These are phyloP conservation scores for Miltochrista miniata DNA, from an alignment of 2,888 invertebrate species.

Conservation along the genomic window DNA sequence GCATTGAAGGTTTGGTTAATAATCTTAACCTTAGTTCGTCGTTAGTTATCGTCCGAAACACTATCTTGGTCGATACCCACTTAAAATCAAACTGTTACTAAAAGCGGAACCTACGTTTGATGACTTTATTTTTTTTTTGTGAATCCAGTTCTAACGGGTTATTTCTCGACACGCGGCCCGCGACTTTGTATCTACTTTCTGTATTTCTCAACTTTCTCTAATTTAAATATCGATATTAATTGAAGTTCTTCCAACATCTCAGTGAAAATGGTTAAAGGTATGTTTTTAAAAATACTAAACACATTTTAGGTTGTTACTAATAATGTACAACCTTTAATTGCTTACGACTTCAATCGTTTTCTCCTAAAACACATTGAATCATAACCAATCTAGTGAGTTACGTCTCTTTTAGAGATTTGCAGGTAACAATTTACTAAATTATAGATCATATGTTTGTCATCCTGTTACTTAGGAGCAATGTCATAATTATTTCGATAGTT, in stretches of 20 bases:
- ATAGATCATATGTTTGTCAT: not conserved
- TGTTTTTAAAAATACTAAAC: slow-evolving; percentile 35
- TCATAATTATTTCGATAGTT: too few species aligned
- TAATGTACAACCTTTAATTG: slow-evolving; percentile 12
- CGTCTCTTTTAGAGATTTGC: not conserved
- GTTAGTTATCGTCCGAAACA: slow-evolving; percentile 16
- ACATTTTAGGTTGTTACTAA: not conserved
- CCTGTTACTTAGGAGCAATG: too few species aligned
- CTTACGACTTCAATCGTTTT: not conserved
- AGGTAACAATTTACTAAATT: not conserved
- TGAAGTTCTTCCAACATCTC: slow-evolving; percentile 24
- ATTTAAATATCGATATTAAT: slow-evolving; percentile 28
- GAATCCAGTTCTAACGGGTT: slow-evolving; percentile 82
- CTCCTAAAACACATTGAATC: too few species aligned
- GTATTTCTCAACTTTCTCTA: slow-evolving; percentile 56
- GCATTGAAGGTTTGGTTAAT: slow-evolving; percentile 41
- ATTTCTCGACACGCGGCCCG: slow-evolving; percentile 79
- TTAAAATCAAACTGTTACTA: slow-evolving; percentile 33
- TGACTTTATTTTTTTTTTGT: slow-evolving; percentile 66
- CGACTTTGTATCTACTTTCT: slow-evolving; percentile 52
- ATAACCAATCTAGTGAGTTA: too few species aligned
- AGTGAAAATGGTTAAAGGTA: slow-evolving; percentile 51
- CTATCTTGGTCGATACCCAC: slow-evolving; percentile 21
- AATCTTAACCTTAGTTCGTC: slow-evolving; percentile 17
- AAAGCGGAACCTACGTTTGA: slow-evolving; percentile 55